Evolutionary conservation across 2,797 vertebrate genomes (phyloP), one percentile per base, ranked within the genome.

Genomic region (Eulemur albifrons): DNA sequence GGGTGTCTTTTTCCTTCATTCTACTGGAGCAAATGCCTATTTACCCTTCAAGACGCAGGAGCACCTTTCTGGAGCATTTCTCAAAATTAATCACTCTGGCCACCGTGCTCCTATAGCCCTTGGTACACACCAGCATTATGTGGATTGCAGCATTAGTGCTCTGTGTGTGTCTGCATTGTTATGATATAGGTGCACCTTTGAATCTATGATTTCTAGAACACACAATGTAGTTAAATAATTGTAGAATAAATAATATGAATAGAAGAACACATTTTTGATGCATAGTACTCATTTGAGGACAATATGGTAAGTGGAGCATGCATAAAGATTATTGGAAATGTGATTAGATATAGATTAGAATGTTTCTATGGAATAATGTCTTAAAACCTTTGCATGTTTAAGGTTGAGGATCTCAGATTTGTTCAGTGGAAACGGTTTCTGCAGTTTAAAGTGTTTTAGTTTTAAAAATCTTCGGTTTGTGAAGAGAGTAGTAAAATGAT

Each of bases 391-490:
- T n/a, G n/a, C 21, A 17, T 54, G 23, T 25, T 38, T 79, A 35
- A 38, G 61, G n/a, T 40, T 65, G 38, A 95, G 23, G 52, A 67
- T 57, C 81, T 57, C 38, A 70, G 45, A 48, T 40, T 57, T 90
- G 35, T 52, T 57, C n/a, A 43, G 7, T 27, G 20, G 38, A 63
- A 84, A 17, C 10, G 0, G 21, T 30, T 61, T 73, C 61, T 45
- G 2, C 4, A 67, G 5, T 77, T 82, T 87, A 43, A 81, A 91
- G 18, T 12, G 18, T 25, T 87, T 89, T 38, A 43, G 5, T 76
- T 81, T 82, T 12, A 12, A 45, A 77, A 85, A 48, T 67, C 50
- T 54, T 61, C n/a, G 25, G 50, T 40, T 88, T 93, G 77, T 92
- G 15, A 87, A 30, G 20, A 90, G 70, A 90, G 32, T 43, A 40